Conservation (phyloP, 2,888 invertebrate species). For the Pyralis farinalis region DNA sequence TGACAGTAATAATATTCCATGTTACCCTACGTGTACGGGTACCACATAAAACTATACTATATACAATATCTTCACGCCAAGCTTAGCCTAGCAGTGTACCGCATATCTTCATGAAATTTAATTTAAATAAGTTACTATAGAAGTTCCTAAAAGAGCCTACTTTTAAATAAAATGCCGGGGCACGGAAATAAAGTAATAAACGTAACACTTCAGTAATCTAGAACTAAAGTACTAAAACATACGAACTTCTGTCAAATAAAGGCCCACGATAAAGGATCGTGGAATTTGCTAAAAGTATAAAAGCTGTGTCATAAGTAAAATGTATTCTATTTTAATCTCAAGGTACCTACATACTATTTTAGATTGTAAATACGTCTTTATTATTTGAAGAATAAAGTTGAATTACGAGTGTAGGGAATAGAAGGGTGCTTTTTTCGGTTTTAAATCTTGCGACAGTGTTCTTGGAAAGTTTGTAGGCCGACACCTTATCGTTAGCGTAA, state of each 20-base stretch:
- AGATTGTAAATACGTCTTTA: neutral
- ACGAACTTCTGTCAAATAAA: neutral
- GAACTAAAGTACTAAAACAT: neutral
- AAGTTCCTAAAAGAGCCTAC: too few species aligned
- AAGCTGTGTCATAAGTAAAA: constrained; percentile 7
- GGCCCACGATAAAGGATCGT: neutral
- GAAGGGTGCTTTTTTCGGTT: constrained; percentile 44
- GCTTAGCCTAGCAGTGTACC: too few species aligned
- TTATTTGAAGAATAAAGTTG: constrained; percentile 7
- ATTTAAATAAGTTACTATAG: too few species aligned
- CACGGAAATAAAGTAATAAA: neutral
- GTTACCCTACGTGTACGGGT: too few species aligned
- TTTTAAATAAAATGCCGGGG: constrained; percentile 11
- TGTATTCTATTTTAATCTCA: constrained; percentile 9
- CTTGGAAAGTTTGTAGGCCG: constrained; percentile 65
- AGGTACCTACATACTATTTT: neutral
- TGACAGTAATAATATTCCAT: too few species aligned
- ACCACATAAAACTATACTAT: too few species aligned
- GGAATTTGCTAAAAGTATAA: neutral
- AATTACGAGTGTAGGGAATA: constrained; percentile 6
- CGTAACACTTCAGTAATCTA: neutral
- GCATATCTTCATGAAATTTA: too few species aligned
- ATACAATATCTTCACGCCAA: too few species aligned
- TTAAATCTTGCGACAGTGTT: constrained; percentile 61
- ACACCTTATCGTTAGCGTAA: constrained; percentile 69